A percentile compares a stretch with the other conserved stretches of the same genome.
These are phyloP conservation scores for Strix aluco DNA, from an alignment of 2,113 vertebrate species.

Conservation along the genomic window DNA sequence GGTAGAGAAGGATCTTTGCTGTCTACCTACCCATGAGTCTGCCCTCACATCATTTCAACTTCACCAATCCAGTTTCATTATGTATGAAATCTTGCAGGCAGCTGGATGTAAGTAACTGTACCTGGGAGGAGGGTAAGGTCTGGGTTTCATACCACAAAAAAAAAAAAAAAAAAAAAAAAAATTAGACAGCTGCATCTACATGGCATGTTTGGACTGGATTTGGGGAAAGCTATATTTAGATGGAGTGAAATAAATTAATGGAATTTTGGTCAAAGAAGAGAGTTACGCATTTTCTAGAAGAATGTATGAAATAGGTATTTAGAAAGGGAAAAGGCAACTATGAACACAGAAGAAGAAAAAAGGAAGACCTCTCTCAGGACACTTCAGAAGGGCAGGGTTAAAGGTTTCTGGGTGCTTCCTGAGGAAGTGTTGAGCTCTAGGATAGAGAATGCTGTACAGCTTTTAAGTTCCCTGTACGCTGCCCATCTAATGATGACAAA, in stretches of 20 bases:
- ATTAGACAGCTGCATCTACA: background rate
- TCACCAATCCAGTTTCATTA: background rate
- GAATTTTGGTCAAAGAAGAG: background rate
- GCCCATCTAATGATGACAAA: background rate
- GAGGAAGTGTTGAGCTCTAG: background rate
- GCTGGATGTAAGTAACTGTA: background rate
- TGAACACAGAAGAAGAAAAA: background rate
- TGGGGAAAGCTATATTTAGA: background rate
- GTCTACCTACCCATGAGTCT: background rate
- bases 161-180: background rate
- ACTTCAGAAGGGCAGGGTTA: background rate
- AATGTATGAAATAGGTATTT: background rate
- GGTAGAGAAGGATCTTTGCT: background rate
- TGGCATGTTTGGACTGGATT: background rate
- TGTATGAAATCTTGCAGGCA: background rate
- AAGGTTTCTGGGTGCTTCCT: background rate
- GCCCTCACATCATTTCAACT: background rate
- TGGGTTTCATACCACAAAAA: background rate
- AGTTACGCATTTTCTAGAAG: background rate
- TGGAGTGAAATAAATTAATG: background rate
- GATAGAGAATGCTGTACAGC: background rate
- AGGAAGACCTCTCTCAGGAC: background rate
- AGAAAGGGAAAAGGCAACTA: background rate
- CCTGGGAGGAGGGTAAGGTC: background rate
- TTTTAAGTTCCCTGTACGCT: background rate